A percentile compares a stretch with the other conserved stretches of the same genome.
phyloP scores from a whole-genome alignment of 2,113 vertebrate genomes.

The Hirundichthys speculiger region DNA sequence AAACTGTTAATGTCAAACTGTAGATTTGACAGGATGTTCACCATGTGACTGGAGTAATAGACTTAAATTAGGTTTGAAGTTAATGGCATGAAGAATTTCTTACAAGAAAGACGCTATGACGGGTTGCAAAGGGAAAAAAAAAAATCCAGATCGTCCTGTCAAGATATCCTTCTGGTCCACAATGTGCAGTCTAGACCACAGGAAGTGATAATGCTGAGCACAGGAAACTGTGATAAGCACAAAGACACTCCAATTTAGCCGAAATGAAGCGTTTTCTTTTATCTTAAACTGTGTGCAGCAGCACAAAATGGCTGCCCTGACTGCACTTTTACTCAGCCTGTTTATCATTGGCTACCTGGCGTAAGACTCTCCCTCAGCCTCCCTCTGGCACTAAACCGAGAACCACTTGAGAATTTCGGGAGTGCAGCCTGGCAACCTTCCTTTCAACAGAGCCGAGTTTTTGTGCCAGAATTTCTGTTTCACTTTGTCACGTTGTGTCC shows the following conservation, averaged over 20 bases:
- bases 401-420: slow-evolving; percentile 61
- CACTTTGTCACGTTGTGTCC: slow-evolving; percentile 10
- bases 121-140: slow-evolving; percentile 14
- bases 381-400: slow-evolving; percentile 47
- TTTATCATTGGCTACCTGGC: slow-evolving; percentile 65
- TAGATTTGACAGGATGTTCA: slow-evolving; percentile 1
- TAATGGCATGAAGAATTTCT: slow-evolving; percentile 9
- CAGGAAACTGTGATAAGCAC: slow-evolving; percentile 69
- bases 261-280: slow-evolving; percentile 65
- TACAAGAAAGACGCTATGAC: slow-evolving; percentile 20
- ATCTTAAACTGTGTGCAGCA: slow-evolving; percentile 35
- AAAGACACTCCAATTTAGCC: slow-evolving; percentile 54
- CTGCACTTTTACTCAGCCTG: slow-evolving; percentile 38
- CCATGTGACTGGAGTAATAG: slow-evolving; percentile 6
- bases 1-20: slow-evolving; percentile 7
- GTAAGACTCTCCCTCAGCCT: slow-evolving; percentile 34
- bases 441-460: slow-evolving; percentile 36
- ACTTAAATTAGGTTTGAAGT: slow-evolving; percentile 2
- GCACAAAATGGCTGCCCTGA: slow-evolving; percentile 55
- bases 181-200: slow-evolving; percentile 58
- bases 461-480: slow-evolving; percentile 41
- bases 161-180: slow-evolving; percentile 44
- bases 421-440: slow-evolving; percentile 47
- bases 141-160: slow-evolving; percentile 5
- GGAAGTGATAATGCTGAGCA: slow-evolving; percentile 77